phyloP scores from a whole-genome alignment of 2,797 vertebrate genomes.

The Crypturellus tataupa region DNA sequence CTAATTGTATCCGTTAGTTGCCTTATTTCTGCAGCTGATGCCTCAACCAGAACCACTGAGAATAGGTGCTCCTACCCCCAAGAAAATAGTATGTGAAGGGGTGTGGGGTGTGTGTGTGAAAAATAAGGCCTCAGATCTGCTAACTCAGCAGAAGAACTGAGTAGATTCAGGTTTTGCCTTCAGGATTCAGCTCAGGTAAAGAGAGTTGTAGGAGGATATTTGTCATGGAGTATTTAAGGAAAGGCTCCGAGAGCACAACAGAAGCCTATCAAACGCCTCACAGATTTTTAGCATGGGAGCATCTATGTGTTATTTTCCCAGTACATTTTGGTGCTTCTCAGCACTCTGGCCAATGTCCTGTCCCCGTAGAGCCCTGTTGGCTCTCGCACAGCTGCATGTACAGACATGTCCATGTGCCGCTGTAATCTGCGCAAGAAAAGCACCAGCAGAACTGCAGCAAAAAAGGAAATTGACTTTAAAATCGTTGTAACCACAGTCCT shows the following conservation, averaged over 20 bases:
- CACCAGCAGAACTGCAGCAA: neutral
- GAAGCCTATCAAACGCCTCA: neutral
- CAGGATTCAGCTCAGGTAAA: neutral
- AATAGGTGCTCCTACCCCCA: neutral
- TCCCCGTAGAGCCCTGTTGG: fast-evolving
- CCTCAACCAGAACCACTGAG: neutral
- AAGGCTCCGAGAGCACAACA: neutral
- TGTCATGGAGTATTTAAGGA: neutral
- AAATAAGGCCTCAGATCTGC: neutral
- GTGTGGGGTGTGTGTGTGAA: neutral
- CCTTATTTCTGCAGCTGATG: constrained; percentile 21
- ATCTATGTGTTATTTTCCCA: neutral
- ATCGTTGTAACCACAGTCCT: neutral
- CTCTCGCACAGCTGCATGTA: neutral
- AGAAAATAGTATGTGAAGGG: neutral
- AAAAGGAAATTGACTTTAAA: neutral
- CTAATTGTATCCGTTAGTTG: constrained; percentile 34
- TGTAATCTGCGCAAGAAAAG: neutral
- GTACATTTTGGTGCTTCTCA: neutral
- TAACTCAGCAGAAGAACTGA: fast-evolving
- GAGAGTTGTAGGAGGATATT: neutral
- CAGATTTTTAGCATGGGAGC: neutral
- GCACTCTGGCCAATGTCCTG: neutral
- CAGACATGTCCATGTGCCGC: fast-evolving
- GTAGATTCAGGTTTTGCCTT: neutral